Conservation (phyloP, 2,888 invertebrate species). For the Drepanosiphum platanoidis region DNA sequence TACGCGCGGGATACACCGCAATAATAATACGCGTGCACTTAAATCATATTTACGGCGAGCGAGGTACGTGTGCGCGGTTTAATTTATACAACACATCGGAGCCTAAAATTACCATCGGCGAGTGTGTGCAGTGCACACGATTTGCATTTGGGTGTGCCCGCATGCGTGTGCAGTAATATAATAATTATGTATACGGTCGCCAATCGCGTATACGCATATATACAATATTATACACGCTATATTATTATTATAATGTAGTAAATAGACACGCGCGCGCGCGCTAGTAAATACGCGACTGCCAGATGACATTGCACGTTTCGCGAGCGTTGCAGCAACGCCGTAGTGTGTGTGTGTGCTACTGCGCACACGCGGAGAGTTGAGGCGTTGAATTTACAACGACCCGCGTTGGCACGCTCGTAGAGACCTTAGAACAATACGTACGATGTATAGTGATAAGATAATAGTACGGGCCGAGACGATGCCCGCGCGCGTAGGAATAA, state of each 20-base stretch:
- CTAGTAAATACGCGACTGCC: background rate
- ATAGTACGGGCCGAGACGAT: too few relatives aligned
- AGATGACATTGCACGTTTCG: background rate
- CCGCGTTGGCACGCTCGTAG: too few relatives aligned
- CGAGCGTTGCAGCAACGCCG: background rate
- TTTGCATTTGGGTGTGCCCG: background rate
- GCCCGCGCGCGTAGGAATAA: too few relatives aligned
- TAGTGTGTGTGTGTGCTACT: background rate
- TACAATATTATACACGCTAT: background rate
- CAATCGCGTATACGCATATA: background rate
- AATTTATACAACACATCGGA: background rate
- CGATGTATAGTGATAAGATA: too few relatives aligned
- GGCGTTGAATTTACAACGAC: too few relatives aligned
- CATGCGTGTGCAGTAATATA: background rate
- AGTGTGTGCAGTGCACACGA: background rate
- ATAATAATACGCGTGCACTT: background rate
- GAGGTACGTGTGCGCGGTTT: background rate
- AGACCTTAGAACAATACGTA: too few relatives aligned
- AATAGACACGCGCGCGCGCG: background rate
- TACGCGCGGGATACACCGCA: background rate
- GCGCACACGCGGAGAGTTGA: too few relatives aligned
- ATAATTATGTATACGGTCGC: background rate
- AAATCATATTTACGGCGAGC: background rate
- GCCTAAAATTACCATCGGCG: background rate
- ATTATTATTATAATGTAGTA: too few relatives aligned